Evolutionary conservation across 2,797 vertebrate species (phyloP), one percentile per base, ranked within the genome.

Genomic region (Toxotes lorentzi): DNA sequence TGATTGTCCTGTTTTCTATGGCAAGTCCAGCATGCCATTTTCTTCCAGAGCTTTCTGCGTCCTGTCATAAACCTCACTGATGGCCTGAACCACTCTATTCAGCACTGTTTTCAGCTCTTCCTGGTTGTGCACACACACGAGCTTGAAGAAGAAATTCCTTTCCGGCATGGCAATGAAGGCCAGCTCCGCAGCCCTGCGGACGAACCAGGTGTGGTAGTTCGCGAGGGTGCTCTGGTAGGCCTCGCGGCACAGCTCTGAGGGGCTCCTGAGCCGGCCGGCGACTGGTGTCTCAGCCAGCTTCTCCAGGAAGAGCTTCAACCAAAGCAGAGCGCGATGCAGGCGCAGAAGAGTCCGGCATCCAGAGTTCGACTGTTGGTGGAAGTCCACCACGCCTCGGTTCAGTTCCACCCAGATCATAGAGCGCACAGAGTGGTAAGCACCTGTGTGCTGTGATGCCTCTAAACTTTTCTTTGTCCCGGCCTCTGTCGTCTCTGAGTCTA

Each of bases 141-240:
- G 76, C 74, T 84, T 86, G 73, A 94, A 96, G 89, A 97, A 94
- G 79, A 94, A 96, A 2, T 67, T 53, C 7, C 96, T 91, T 24
- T 95, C 90, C 0, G 97, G 97, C 85, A 98, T 78, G 21, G 96
- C 95, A 1, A 96, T 89, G 87, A 97, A 97, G 9, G 96, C 97
- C 54, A 98, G 59, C 72, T 95, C 94, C 0, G 93, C 96, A 0
- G 95, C 96, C 53, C 92, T 93, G 41, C 94, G 95, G 12, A 97
- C 86, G 0, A 96, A 90, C 97, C 97, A 98, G 40, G 91, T 82
- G 89, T 97, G 97, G 88, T 97, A 88, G 0, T 90, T 89, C 0
- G 95, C 93, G 6, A 97, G 92, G 0, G 95, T 96, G 23, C 38
- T 85, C 76, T 91, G 77, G 87, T 97, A 98, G 72, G 97, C 95